A percentile compares a stretch with the other conserved stretches of the same genome.
Evolutionary conservation across 1,140 invertebrate genomes (phyloP).

Genomic region (Ridgeia piscesae): DNA sequence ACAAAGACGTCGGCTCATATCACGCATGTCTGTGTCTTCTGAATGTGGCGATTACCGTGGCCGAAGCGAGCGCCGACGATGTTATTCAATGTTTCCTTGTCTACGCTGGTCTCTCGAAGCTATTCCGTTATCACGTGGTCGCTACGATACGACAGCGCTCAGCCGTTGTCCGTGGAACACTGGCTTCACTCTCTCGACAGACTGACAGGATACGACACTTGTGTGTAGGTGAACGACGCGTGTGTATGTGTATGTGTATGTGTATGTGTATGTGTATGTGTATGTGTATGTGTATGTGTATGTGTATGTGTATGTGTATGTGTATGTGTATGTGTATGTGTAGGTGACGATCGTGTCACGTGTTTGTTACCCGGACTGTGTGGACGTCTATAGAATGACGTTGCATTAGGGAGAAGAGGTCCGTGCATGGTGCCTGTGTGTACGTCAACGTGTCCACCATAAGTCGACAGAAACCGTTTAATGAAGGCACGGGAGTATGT

Average conservation of each 20-base stretch:
- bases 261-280: no score
- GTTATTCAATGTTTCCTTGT: not conserved
- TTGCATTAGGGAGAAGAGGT: not conserved
- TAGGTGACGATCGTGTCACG: not conserved
- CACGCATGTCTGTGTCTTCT: not conserved
- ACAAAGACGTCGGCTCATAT: not conserved
- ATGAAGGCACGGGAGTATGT: not conserved
- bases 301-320: no score
- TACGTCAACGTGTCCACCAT: not conserved
- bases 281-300: no score
- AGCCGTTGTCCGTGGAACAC: not conserved
- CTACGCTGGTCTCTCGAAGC: not conserved
- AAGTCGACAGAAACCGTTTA: not conserved
- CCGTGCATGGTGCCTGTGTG: not conserved
- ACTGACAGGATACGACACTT: not conserved
- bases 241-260: no score
- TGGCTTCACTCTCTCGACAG: not conserved
- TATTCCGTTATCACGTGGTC: not conserved
- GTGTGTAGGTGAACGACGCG: no score
- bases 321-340: no score
- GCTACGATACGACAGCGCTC: not conserved
- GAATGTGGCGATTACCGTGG: not conserved
- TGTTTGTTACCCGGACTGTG: not conserved
- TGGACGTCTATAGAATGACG: not conserved
- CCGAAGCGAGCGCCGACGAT: not conserved